Conservation (phyloP, 2,113 vertebrate genomes). For the Corydoras maculifer region DNA sequence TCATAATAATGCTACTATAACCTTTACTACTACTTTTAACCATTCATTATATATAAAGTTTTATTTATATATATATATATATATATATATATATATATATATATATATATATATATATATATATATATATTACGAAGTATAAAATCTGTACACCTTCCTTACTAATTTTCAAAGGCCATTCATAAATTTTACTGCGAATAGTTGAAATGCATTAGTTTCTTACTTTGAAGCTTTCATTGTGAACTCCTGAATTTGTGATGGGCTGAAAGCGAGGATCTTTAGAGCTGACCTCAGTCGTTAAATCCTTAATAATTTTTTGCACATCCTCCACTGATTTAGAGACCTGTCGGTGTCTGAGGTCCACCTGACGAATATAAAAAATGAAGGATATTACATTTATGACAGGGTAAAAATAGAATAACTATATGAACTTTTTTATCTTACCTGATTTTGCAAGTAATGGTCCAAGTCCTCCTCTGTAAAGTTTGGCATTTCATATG, state of each 20-base stretch:
- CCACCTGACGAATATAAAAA: constrained; percentile 54
- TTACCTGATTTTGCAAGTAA: constrained; percentile 70
- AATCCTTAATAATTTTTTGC: constrained; percentile 62
- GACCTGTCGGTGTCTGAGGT: constrained; percentile 56
- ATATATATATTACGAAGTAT: too few species aligned
- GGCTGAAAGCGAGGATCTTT: constrained; percentile 69
- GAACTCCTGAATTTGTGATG: constrained; percentile 63
- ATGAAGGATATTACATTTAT: too few species aligned
- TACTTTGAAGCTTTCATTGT: constrained; percentile 74
- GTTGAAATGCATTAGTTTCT: neutral
- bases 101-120: too few species aligned
- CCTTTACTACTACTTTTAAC: too few species aligned
- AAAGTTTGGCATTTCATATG: constrained; percentile 60
- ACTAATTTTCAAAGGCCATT: neutral
- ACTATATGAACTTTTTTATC: constrained; percentile 1
- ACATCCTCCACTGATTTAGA: constrained; percentile 71
- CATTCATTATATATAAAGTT: too few species aligned
- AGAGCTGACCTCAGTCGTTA: constrained; percentile 70
- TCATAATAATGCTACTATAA: too few species aligned
- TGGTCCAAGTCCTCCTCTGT: constrained; percentile 61
- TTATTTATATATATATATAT: too few species aligned
- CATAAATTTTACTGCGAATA: too few species aligned
- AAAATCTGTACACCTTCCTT: neutral
- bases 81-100: too few species aligned
- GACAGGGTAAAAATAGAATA: neutral